Percentiles rank a stretch among this genome's conserved stretches.
phyloP scores from a whole-genome alignment of 2,888 invertebrate species.

The Tetragonula carbonaria region DNA sequence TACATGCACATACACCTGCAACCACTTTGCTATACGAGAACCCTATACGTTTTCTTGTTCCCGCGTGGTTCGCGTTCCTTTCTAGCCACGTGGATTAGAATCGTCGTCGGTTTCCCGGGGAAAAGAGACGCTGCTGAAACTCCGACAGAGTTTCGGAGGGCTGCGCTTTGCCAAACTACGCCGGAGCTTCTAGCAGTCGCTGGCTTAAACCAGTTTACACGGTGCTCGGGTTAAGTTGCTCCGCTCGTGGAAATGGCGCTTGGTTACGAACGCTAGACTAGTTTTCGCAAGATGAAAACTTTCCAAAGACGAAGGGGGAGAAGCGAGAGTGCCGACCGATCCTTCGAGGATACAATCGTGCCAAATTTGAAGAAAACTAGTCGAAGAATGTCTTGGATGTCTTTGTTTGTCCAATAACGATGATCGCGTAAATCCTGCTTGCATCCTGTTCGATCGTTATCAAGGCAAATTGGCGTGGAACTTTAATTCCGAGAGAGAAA shows the following conservation, averaged over 20 bases:
- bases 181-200: background rate
- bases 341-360: background rate
- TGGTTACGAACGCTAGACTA: background rate
- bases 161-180: background rate
- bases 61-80: constrained; percentile 46
- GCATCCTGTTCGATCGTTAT: constrained; percentile 42
- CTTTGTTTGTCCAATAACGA: background rate
- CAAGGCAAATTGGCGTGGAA: constrained; percentile 42
- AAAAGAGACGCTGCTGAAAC: constrained; percentile 20
- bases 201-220: constrained; percentile 28
- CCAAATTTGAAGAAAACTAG: background rate
- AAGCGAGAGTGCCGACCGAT: background rate
- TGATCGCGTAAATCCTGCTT: background rate
- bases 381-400: background rate
- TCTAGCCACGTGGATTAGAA: constrained; percentile 52
- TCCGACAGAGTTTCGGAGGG: background rate
- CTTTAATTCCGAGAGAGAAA: constrained; percentile 49
- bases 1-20: constrained; percentile 40
- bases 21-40: constrained; percentile 21
- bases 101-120: constrained; percentile 48
- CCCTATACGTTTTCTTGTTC: constrained; percentile 39
- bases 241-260: constrained; percentile 8
- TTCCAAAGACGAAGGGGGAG: background rate
- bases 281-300: background rate
- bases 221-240: constrained; percentile 15